These are phyloP conservation scores for Zootoca vivipara DNA, from an alignment of 2,113 vertebrate species.

Conservation along the genomic window DNA sequence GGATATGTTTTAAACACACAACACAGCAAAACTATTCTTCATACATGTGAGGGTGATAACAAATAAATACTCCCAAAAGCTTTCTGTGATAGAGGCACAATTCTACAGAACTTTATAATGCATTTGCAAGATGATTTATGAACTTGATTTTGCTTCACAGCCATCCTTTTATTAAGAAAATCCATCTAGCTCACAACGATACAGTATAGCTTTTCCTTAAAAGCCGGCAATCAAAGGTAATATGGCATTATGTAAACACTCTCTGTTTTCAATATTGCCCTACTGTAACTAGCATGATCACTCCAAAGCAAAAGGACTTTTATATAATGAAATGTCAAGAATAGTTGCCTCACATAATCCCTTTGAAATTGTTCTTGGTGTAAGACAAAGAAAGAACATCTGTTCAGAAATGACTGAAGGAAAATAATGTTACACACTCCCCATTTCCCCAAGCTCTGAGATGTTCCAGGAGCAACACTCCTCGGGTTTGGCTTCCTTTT, in stretches of 20 bases:
- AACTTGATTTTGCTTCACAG: slow-evolving; percentile 62
- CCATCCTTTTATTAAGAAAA: slow-evolving; percentile 50
- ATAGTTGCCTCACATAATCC: slow-evolving; percentile 37
- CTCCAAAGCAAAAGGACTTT: slow-evolving; percentile 50
- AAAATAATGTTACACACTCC: background rate
- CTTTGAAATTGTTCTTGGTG: slow-evolving; percentile 42
- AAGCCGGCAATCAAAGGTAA: slow-evolving; percentile 52
- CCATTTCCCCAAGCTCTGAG: background rate
- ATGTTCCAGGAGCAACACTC: background rate
- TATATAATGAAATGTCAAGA: slow-evolving; percentile 57
- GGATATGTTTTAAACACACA: slow-evolving; percentile 56
- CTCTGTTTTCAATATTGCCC: slow-evolving; percentile 50
- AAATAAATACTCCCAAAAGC: slow-evolving; percentile 62
- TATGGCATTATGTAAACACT: slow-evolving; percentile 57
- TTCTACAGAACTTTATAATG: slow-evolving; percentile 58
- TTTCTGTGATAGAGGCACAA: slow-evolving; percentile 49
- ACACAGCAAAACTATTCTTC: slow-evolving; percentile 44
- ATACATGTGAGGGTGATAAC: slow-evolving; percentile 50
- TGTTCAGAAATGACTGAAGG: slow-evolving; percentile 34
- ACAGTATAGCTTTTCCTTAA: slow-evolving; percentile 53
- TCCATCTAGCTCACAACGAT: slow-evolving; percentile 48
- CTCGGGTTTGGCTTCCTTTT: background rate
- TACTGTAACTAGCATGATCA: slow-evolving; percentile 55
- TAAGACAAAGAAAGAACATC: slow-evolving; percentile 32
- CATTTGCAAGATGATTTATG: slow-evolving; percentile 65